Conservation (phyloP, 53 echinoderm and acorn worm genomes). For the Crossaster papposus region DNA sequence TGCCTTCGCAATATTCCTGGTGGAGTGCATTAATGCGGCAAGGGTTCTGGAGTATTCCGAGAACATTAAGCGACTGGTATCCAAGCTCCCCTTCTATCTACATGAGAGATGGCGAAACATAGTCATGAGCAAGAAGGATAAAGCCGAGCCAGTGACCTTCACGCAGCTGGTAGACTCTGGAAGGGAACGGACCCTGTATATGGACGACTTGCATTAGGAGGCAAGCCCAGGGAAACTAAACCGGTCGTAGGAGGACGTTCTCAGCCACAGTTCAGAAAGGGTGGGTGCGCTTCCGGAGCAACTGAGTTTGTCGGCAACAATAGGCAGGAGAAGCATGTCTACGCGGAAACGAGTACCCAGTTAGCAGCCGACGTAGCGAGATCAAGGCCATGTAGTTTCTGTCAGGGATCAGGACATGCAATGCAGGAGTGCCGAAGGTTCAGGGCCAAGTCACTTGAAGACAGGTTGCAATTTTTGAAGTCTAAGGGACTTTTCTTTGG, state of each 20-base stretch:
- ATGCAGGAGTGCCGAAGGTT: slow-evolving; percentile 57
- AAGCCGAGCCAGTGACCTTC: slow-evolving; percentile 32
- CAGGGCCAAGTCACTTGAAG: slow-evolving; percentile 37
- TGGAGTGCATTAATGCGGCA: slow-evolving; percentile 34
- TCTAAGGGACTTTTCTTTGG: slow-evolving; percentile 65
- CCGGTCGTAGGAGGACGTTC: background rate
- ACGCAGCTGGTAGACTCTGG: slow-evolving; percentile 11
- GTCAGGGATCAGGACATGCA: slow-evolving; percentile 48
- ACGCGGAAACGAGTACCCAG: slow-evolving; percentile 17
- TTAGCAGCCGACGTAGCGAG: slow-evolving; percentile 1
- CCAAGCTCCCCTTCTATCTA: slow-evolving; percentile 60
- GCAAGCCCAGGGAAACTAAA: slow-evolving; percentile 5
- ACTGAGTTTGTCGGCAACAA: background rate
- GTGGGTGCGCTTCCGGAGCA: slow-evolving; percentile 15
- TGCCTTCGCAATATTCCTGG: slow-evolving; percentile 63
- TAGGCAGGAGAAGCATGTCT: background rate
- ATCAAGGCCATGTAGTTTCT: slow-evolving; percentile 34
- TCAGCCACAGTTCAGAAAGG: slow-evolving; percentile 3
- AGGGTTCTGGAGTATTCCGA: slow-evolving; percentile 57
- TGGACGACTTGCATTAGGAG: slow-evolving; percentile 25
- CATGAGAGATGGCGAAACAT: slow-evolving; percentile 66
- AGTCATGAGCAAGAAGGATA: slow-evolving; percentile 39
- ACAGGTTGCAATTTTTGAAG: slow-evolving; percentile 57
- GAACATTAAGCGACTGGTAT: slow-evolving; percentile 63
- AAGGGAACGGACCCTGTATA: slow-evolving; percentile 38